These are phyloP conservation scores for Trichoplusia ni DNA, from an alignment of 1,140 invertebrate genomes.

Conservation along the genomic window DNA sequence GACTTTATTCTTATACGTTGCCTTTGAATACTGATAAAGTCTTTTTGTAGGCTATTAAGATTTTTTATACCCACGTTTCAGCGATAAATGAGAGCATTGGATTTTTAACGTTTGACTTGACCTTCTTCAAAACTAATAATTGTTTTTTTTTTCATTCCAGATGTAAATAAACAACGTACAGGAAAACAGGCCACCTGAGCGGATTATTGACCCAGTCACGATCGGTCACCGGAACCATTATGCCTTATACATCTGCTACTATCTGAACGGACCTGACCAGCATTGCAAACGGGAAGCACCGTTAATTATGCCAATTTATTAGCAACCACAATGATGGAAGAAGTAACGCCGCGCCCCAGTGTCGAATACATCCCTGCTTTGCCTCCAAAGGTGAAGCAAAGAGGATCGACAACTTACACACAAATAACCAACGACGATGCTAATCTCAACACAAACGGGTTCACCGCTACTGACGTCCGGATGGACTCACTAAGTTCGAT, in stretches of 20 bases:
- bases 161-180: conserved; percentile 57
- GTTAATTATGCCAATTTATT: conserved; percentile 78
- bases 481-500: conserved; percentile 78
- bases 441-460: conserved; percentile 61
- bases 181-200: conserved; percentile 58
- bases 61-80: no score
- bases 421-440: conserved; percentile 67
- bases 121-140: conserved; percentile 38
- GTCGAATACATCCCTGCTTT: conserved; percentile 73
- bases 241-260: conserved; percentile 72
- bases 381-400: conserved; percentile 65
- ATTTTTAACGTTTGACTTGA: no score
- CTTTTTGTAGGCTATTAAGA: no score
- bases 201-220: conserved; percentile 71
- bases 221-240: conserved; percentile 73
- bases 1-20: background rate
- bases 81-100: no score
- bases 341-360: conserved; percentile 64
- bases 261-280: conserved; percentile 68
- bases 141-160: conserved; percentile 61
- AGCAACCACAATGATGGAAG: conserved; percentile 73
- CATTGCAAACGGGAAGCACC: conserved; percentile 60
- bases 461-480: conserved; percentile 52
- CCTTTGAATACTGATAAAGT: no score
- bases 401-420: conserved; percentile 71